Base-by-base conservation (phyloP, 2,113 vertebrate genomes). In the Elaphurus davidianus region DNA sequence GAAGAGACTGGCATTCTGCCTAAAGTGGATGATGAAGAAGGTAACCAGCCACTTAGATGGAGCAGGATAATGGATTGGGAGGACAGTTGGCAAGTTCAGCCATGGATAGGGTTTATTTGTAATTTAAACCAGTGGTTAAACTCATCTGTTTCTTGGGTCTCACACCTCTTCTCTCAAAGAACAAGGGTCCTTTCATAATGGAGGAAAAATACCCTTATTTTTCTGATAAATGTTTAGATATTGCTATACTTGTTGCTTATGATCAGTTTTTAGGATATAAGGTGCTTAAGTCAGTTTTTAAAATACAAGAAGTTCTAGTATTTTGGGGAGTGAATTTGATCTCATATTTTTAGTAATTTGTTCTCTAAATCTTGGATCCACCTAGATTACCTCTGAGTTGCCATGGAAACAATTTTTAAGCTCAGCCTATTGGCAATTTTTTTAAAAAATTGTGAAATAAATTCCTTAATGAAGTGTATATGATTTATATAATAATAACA, bases 21-120 rank as follows among this genome's bases (percentile, higher is more conserved):
- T 76, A 99, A 99, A 98, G 99, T 99, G 5, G 99, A 99, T 82
- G 99, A 99, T 95, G 99, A 99, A 97, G 99, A 99, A 99, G 99
- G 99, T 99, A 99, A 71, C 30, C 15, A 28, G n/a, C 40, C 67
- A 2, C 23, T 88, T 76, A 60, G 10, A 45, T 40, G 28, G 27
- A 84, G 19, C 28, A 67, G 95, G 36, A 5, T 30, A 15, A 21
- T 47, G 87, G 45, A 3, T 79, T 1, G 25, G 83, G 81, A 90
- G 30, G 33, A 21, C 33, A 76, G 50, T 7, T 92, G 74, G 40
- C 87, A 78, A 25, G 5, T 16, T 40, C 90, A 90, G 40, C 36
- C 11, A 3, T 16, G 33, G 21, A 50, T 27, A 7, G 12, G 47
- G 40, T 95, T 85, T 76, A 27, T 67, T 81, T 91, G 25, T 95